phyloP scores from a whole-genome alignment of 2,113 vertebrate genomes.

The Corynorhinus townsendii region DNA sequence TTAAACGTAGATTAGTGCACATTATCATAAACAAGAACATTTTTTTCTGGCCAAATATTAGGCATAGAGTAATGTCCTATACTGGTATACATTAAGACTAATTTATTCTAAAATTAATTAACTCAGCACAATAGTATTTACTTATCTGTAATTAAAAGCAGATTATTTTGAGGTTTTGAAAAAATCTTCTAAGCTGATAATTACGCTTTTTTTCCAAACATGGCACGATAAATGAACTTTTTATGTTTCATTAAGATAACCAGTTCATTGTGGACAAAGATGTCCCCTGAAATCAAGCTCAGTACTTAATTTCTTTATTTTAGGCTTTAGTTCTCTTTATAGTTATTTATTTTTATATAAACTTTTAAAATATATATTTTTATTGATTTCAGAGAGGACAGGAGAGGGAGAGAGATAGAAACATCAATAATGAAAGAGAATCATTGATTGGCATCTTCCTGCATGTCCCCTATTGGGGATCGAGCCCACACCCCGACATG shows the following conservation, averaged over 20 bases:
- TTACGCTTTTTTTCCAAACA: neutral
- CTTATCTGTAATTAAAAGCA: neutral
- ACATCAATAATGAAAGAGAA: no score
- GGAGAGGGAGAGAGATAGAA: no score
- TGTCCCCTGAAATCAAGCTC: neutral
- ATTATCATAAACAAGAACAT: neutral
- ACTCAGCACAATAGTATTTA: neutral
- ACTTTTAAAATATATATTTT: no score
- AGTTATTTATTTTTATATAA: neutral
- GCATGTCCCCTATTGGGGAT: no score
- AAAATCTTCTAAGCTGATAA: neutral
- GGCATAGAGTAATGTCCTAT: neutral
- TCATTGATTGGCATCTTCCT: no score
- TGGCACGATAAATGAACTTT: neutral
- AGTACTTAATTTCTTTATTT: neutral
- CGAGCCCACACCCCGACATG: no score
- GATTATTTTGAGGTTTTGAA: neutral
- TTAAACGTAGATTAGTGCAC: neutral
- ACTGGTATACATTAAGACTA: neutral
- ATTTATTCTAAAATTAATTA: conserved; percentile 12
- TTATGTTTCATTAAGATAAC: neutral
- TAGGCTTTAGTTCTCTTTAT: neutral
- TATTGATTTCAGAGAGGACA: no score
- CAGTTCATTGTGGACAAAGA: neutral
- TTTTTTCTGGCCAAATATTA: neutral